A percentile compares a stretch with the other conserved stretches of the same genome.
These are phyloP conservation scores for Girardia tigrina DNA, from an alignment of 2,888 invertebrate species.

Conservation along the genomic window DNA sequence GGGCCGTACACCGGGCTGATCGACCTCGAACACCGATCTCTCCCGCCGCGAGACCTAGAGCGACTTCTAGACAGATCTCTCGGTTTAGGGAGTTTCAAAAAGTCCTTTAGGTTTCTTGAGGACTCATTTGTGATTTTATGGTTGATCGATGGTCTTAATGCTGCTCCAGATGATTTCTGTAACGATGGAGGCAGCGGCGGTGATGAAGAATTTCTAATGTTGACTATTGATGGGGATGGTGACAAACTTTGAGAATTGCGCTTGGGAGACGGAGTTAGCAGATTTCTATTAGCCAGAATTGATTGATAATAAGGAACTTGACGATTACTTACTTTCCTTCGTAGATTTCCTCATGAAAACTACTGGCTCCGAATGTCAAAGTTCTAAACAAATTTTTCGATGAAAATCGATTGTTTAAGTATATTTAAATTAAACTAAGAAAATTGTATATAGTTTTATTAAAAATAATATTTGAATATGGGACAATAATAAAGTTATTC, in stretches of 20 bases:
- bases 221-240: too few species aligned
- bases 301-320: neutral
- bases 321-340: neutral
- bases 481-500: too few species aligned
- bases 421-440: too few species aligned
- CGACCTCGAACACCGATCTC: neutral
- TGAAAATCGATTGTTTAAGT: too few species aligned
- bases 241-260: neutral
- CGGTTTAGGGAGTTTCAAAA: neutral
- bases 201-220: too few species aligned
- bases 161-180: too few species aligned
- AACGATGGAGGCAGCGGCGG: too few species aligned
- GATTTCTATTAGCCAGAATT: neutral
- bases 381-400: neutral
- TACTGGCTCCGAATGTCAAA: neutral
- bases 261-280: neutral
- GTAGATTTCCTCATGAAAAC: constrained; percentile 8
- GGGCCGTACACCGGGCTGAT: neutral
- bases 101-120: neutral
- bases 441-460: too few species aligned
- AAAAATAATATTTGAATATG: too few species aligned
- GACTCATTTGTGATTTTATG: neutral
- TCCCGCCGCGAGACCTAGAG: neutral
- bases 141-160: too few species aligned
- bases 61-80: neutral